These are phyloP conservation scores for Poecilobothrus nobilitatus DNA, from an alignment of 2,888 invertebrate genomes.

Conservation along the genomic window DNA sequence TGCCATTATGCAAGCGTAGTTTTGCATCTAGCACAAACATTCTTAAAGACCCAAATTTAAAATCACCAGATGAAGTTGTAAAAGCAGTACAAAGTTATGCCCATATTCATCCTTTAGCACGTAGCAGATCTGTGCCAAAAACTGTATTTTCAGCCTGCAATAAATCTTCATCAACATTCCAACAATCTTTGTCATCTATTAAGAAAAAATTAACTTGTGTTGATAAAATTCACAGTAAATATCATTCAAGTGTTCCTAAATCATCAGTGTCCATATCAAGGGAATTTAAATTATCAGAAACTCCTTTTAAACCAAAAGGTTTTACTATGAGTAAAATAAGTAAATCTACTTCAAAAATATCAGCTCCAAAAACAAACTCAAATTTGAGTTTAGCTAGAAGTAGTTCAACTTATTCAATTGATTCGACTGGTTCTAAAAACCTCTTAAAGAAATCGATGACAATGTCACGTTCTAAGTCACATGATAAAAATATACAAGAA, in stretches of 20 bases:
- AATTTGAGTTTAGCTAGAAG: slow-evolving; percentile 38
- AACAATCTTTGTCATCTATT: slow-evolving; percentile 30
- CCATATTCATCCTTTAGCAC: slow-evolving; percentile 30
- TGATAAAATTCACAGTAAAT: not conserved
- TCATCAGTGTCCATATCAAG: not conserved
- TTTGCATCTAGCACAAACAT: slow-evolving; percentile 44
- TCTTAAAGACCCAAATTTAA: slow-evolving; percentile 47
- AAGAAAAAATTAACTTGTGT: not conserved
- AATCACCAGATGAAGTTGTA: slow-evolving; percentile 53
- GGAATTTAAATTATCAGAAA: not conserved
- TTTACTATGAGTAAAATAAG: not conserved
- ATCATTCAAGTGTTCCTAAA: not conserved
- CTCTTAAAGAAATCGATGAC: slow-evolving; percentile 25
- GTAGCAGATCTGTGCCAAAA: slow-evolving; percentile 40
- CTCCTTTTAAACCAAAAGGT: not conserved
- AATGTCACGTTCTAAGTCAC: slow-evolving; percentile 21
- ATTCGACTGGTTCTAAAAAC: slow-evolving; percentile 34
- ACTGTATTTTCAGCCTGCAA: slow-evolving; percentile 19
- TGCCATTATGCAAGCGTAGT: slow-evolving; percentile 36
- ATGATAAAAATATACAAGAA: not conserved
- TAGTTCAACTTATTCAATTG: slow-evolving; percentile 42
- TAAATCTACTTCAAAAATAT: not conserved
- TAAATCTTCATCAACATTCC: slow-evolving; percentile 15
- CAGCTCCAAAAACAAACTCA: slow-evolving; percentile 31
- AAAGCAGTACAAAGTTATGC: slow-evolving; percentile 44